phyloP scores from a whole-genome alignment of 1,140 invertebrate species.

The Zaprionus ornatus region DNA sequence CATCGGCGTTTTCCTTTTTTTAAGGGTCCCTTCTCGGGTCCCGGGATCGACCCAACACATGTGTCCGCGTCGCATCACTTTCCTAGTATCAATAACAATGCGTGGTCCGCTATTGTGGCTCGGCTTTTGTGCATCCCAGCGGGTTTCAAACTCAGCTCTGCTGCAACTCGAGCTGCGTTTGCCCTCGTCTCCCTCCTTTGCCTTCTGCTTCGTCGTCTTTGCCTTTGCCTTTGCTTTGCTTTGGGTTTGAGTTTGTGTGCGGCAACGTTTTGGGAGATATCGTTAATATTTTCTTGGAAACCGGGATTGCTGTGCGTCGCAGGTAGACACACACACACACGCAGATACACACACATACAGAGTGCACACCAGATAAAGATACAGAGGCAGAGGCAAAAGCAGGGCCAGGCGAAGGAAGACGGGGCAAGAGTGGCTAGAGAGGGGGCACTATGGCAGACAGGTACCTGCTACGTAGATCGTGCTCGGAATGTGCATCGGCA shows the following conservation, averaged over 20 bases:
- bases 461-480: slow-evolving; percentile 66
- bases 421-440: not conserved
- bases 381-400: slow-evolving; percentile 10
- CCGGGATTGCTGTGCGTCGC: slow-evolving; percentile 70
- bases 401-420: slow-evolving; percentile 1
- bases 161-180: slow-evolving; percentile 33
- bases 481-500: slow-evolving; percentile 68
- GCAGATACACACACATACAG: not conserved
- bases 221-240: slow-evolving; percentile 11
- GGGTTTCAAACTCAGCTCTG: slow-evolving; percentile 21
- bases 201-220: slow-evolving; percentile 1
- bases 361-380: slow-evolving; percentile 30
- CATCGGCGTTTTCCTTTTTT: slow-evolving; percentile 39
- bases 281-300: slow-evolving; percentile 82
- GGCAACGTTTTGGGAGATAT: slow-evolving; percentile 77
- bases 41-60: slow-evolving; percentile 15
- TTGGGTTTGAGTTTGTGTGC: slow-evolving; percentile 58
- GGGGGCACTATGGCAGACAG: slow-evolving; percentile 50
- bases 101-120: slow-evolving; percentile 67
- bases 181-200: slow-evolving; percentile 15
- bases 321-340: slow-evolving; percentile 54
- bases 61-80: slow-evolving; percentile 53
- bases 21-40: slow-evolving; percentile 26
- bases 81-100: slow-evolving; percentile 81
- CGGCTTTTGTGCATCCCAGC: slow-evolving; percentile 75